Base-by-base conservation (phyloP, 1,140 invertebrate species). In the Brachionus plicatilis region DNA sequence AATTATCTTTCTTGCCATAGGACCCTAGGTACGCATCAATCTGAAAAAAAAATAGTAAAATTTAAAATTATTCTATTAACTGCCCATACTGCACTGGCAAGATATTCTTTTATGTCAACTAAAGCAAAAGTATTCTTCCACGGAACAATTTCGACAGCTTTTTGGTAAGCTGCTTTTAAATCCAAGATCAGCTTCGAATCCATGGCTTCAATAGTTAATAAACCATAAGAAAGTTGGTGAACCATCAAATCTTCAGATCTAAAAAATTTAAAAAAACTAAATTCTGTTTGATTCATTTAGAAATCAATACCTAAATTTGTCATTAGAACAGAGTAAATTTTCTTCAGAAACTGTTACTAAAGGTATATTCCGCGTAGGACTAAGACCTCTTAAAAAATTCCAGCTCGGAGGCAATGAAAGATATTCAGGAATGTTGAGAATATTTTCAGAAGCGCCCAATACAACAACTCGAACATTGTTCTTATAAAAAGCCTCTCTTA, bases 91-190 rank as follows among this genome's bases (percentile, higher is more conserved):
- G 37, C 41, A 83, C 87, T 87, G 76, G 87, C 87, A 65, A 86
- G 86, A 72, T 88, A 88, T 56, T 86, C 86, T n/a, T 85, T 85
- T 0, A 60, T 66, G 7, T 84, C 85, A 12, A 66, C 84, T 84
- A 86, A 83, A 65, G 86, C 66, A 85, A 87, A 87, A 27, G 86
- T 87, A 47, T 86, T 86, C 8, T 56, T 78, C 87, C 87, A 88
- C 33, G 85, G 85, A 50, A 86, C 86, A 27, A 78, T 85, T 29
- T 43, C 53, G 66, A 76, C 83, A 17, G 87, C 86, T 12, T 65
- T 41, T 20, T 85, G 75, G 56, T 87, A 88, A 8, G 85, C 47
- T 29, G 12, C 72, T 53, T 84, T 29, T 17, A 88, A 83, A 9
- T 86, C 27, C 11, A 29, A 33, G 11, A 85, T 72, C 75, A 85